A percentile compares a stretch with the other conserved stretches of the same genome.
phyloP scores from a whole-genome alignment of 2,797 vertebrate genomes.

The Sebastes matsubarae region DNA sequence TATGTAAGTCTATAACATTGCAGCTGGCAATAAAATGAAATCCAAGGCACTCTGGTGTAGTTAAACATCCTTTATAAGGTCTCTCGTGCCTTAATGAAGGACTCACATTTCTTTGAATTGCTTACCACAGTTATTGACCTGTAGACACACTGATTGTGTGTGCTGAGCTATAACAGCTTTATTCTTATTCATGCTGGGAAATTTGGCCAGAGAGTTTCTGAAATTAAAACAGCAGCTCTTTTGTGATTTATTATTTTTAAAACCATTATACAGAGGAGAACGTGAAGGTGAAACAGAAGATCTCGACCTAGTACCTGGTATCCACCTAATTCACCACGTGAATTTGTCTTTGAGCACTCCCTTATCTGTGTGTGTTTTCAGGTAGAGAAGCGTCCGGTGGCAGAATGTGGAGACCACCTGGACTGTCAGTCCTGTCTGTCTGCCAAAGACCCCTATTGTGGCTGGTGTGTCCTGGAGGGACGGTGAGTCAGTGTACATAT shows the following conservation, averaged over 20 bases:
- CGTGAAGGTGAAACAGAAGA: background rate
- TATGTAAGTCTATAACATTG: background rate
- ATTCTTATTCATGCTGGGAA: background rate
- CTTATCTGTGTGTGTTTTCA: conserved; percentile 56
- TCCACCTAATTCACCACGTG: background rate
- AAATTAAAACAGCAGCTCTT: background rate
- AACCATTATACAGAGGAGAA: background rate
- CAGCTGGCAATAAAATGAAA: background rate
- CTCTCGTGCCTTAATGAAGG: background rate
- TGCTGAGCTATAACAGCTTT: background rate
- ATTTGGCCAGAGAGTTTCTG: background rate
- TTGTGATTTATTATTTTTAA: background rate
- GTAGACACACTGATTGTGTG: background rate
- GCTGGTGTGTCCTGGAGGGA: conserved; percentile 96
- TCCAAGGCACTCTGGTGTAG: background rate
- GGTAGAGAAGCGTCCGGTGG: conserved; percentile 91
- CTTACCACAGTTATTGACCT: background rate
- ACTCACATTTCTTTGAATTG: background rate
- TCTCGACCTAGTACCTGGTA: background rate
- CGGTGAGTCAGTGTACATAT: conserved; percentile 79
- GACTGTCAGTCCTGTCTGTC: conserved; percentile 92
- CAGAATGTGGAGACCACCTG: conserved; percentile 88
- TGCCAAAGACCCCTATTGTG: conserved; percentile 92
- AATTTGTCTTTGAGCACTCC: background rate
- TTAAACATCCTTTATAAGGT: background rate